A percentile compares a stretch with the other conserved stretches of the same genome.
These are phyloP conservation scores for Heliconius aoede DNA, from an alignment of 2,888 invertebrate genomes.

Conservation along the genomic window DNA sequence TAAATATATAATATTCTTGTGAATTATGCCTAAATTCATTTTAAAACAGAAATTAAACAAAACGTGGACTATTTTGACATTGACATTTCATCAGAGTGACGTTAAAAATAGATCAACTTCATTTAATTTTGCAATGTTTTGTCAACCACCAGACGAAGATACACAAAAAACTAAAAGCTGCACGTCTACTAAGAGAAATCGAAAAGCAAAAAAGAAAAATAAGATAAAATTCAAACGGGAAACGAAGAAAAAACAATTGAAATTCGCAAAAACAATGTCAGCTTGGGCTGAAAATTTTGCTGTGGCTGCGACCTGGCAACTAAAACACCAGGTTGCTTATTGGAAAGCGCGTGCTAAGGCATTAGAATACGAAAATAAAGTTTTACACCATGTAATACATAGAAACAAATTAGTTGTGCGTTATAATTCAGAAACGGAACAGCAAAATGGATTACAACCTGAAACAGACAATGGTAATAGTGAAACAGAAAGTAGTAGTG, in stretches of 20 bases:
- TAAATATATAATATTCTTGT: neutral
- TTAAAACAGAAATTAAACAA: neutral
- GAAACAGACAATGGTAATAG: conserved; percentile 44
- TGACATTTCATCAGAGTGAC: conserved; percentile 4
- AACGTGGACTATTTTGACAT: neutral
- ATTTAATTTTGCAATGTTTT: conserved; percentile 43
- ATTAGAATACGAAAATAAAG: conserved; percentile 83
- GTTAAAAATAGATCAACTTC: conserved; percentile 20
- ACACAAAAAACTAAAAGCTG: conserved; percentile 43
- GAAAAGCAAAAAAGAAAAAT: conserved; percentile 50
- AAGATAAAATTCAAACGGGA: conserved; percentile 52
- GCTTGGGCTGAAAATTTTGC: conserved; percentile 73
- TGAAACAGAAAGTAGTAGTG: conserved; percentile 51
- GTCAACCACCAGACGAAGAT: conserved; percentile 46
- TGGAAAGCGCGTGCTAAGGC: conserved; percentile 85
- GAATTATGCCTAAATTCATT: neutral
- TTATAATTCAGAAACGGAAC: conserved; percentile 13
- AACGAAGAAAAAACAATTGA: conserved; percentile 48
- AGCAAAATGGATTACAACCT: conserved; percentile 17
- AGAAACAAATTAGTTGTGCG: conserved; percentile 54
- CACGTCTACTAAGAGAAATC: conserved; percentile 39
- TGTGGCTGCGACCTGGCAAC: conserved; percentile 75
- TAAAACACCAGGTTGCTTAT: conserved; percentile 83
- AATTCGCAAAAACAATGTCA: conserved; percentile 63
- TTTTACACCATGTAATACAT: conserved; percentile 80